A percentile compares a stretch with the other conserved stretches of the same genome.
Evolutionary conservation across 2,888 invertebrate species (phyloP).

Genomic region (Pseudococcus jackbeardsleyi): DNA sequence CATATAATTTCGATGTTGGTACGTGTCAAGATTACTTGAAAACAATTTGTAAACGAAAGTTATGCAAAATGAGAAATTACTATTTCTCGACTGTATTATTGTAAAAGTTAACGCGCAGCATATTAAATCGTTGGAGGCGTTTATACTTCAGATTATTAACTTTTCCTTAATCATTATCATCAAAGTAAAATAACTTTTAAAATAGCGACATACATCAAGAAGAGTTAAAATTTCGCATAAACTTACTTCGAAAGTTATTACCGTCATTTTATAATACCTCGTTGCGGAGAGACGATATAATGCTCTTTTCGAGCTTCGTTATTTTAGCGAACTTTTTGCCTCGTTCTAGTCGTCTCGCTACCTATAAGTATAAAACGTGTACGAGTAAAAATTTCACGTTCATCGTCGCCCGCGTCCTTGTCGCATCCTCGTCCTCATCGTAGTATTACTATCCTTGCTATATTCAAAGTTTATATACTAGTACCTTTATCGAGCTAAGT

Average conservation of each 20-base stretch:
- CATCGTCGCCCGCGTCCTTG: background rate
- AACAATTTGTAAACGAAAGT: conserved; percentile 62
- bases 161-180: conserved; percentile 65
- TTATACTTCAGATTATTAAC: conserved; percentile 63
- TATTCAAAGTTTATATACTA: conserved; percentile 14
- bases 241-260: conserved; percentile 65
- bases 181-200: conserved; percentile 64
- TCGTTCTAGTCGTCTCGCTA: background rate
- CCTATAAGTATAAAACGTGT: background rate
- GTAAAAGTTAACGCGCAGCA: conserved; percentile 59
- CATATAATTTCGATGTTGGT: conserved; percentile 45
- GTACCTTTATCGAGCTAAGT: conserved; percentile 5
- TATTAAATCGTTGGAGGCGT: conserved; percentile 61
- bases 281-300: conserved; percentile 20
- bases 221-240: conserved; percentile 64
- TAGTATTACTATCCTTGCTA: background rate
- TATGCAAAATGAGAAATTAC: conserved; percentile 54
- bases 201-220: conserved; percentile 63
- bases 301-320: conserved; percentile 51
- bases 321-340: conserved; percentile 33
- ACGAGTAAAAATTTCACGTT: conserved; percentile 24
- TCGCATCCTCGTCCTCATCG: background rate
- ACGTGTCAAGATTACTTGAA: conserved; percentile 62
- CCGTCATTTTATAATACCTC: conserved; percentile 61
- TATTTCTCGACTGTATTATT: conserved; percentile 54